These are phyloP conservation scores for Morbakka virulenta DNA, from an alignment of 30 jellyfish, hydroid and myxozoan genomes.

Conservation along the genomic window DNA sequence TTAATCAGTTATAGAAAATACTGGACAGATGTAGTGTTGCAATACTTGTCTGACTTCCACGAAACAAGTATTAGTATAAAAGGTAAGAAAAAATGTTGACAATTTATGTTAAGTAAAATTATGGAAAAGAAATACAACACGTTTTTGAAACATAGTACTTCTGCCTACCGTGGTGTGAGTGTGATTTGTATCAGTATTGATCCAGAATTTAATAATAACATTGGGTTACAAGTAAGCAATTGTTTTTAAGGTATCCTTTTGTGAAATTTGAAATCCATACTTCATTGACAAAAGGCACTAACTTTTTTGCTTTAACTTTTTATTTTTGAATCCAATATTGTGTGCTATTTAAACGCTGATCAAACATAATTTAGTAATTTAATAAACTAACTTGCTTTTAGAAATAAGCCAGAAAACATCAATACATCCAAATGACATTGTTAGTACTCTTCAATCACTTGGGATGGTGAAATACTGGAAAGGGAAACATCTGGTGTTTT, in stretches of 20 bases:
- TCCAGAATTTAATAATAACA: too few species aligned
- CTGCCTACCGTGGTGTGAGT: too few species aligned
- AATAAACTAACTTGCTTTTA: too few species aligned
- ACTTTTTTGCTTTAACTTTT: background rate
- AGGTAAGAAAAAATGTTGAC: slow-evolving; percentile 72
- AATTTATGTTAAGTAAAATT: too few species aligned
- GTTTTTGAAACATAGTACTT: too few species aligned
- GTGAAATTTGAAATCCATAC: background rate
- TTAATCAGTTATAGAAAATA: slow-evolving; percentile 73
- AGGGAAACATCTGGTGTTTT: slow-evolving; percentile 72
- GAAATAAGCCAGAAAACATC: slow-evolving; percentile 85
- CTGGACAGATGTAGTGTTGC: slow-evolving; percentile 74
- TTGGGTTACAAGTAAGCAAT: background rate
- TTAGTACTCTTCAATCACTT: slow-evolving; percentile 81
- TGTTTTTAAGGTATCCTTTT: background rate
- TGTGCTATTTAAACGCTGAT: too few species aligned
- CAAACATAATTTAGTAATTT: too few species aligned
- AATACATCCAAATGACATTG: slow-evolving; percentile 74
- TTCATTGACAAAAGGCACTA: background rate
- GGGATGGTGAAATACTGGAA: slow-evolving; percentile 95
- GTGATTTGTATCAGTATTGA: too few species aligned
- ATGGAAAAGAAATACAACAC: too few species aligned
- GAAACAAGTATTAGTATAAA: slow-evolving; percentile 71
- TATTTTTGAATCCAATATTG: too few species aligned
- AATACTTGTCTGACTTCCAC: slow-evolving; percentile 42